Evolutionary conservation across 1,140 invertebrate species (phyloP).

Genomic region (Drosophila equinoxialis): DNA sequence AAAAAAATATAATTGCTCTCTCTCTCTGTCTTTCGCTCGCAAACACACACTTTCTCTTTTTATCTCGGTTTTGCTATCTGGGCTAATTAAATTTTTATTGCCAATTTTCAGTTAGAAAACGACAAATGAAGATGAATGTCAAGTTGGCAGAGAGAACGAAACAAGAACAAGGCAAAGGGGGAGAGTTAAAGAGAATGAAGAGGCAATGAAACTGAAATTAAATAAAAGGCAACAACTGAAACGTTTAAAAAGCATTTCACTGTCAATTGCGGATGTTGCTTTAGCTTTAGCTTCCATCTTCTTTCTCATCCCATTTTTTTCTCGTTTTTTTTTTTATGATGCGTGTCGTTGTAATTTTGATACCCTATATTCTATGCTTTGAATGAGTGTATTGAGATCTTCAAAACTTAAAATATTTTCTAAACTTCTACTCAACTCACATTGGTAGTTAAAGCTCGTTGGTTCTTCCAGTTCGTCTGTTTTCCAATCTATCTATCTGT

Average conservation of each 20-base stretch:
- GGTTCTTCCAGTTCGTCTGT: too few relatives aligned
- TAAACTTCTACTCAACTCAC: too few relatives aligned
- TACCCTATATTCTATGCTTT: background rate
- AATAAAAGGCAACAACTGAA: constrained; percentile 39
- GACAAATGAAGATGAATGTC: constrained; percentile 56
- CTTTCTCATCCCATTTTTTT: constrained; percentile 10
- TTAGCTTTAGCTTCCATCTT: constrained; percentile 28
- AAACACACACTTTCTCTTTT: background rate
- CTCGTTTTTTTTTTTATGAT: constrained; percentile 45
- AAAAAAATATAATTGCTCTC: constrained; percentile 75
- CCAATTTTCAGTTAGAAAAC: constrained; percentile 53
- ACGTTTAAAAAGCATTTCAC: constrained; percentile 75
- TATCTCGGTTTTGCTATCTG: constrained; percentile 4
- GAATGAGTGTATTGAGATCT: background rate
- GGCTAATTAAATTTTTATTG: constrained; percentile 78
- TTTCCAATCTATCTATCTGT: too few relatives aligned
- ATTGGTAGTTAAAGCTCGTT: too few relatives aligned
- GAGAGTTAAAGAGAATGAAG: constrained; percentile 35
- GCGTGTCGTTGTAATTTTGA: constrained; percentile 59
- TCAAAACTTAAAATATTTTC: background rate
- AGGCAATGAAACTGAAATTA: constrained; percentile 63
- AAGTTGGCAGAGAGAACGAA: constrained; percentile 4
- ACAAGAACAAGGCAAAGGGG: background rate
- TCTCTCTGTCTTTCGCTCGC: constrained; percentile 30
- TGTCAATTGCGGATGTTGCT: constrained; percentile 67